These are phyloP conservation scores for Yasuhikotakia modesta DNA, from an alignment of 2,797 vertebrate genomes.

Conservation along the genomic window DNA sequence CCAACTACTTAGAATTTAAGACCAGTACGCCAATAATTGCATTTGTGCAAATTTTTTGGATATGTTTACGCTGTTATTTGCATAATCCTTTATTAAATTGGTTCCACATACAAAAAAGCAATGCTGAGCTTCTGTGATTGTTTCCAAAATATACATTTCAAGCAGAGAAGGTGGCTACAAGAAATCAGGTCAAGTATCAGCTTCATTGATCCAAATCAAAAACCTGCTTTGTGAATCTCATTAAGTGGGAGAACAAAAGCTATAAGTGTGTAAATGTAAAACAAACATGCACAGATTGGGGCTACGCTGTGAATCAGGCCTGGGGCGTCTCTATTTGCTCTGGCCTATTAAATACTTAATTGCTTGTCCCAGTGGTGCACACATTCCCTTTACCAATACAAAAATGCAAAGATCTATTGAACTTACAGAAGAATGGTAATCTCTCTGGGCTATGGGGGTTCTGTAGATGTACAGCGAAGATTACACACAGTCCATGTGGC, in stretches of 20 bases:
- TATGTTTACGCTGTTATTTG: neutral
- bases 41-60: neutral
- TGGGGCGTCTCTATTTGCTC: conserved; percentile 1
- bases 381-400: conserved; percentile 23
- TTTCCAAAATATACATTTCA: neutral
- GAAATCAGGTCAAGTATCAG: neutral
- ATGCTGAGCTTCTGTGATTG: neutral
- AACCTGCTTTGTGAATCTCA: neutral
- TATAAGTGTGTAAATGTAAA: conserved; percentile 14
- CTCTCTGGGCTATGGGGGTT: neutral
- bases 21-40: neutral
- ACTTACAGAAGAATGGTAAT: neutral
- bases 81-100: neutral
- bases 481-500: no score
- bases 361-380: conserved; percentile 8
- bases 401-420: neutral
- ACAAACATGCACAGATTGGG: neutral
- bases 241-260: conserved; percentile 25
- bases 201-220: neutral
- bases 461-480: no score
- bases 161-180: neutral
- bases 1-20: neutral
- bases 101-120: neutral
- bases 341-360: conserved; percentile 41
- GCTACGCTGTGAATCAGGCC: conserved; percentile 12